A percentile compares a stretch with the other conserved stretches of the same genome.
Evolutionary conservation across 1,140 invertebrate species (phyloP).

Genomic region (Platyscapa corneri): DNA sequence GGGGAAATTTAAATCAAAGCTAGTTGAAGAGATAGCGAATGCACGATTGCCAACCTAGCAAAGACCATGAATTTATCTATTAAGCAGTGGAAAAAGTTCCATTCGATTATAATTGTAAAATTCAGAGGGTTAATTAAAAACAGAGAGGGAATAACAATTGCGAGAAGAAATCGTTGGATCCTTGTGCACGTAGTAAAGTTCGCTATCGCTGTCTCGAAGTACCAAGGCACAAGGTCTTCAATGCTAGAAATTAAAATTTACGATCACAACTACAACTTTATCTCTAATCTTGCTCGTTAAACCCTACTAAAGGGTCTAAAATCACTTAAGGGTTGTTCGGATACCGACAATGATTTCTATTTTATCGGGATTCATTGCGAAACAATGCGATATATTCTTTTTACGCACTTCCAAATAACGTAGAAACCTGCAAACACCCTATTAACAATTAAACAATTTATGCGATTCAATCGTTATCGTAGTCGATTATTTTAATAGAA

Average conservation of each 20-base stretch:
- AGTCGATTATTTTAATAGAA: too few species aligned
- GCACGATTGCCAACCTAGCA: not conserved
- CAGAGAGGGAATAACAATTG: not conserved
- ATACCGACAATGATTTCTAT: constrained; percentile 13
- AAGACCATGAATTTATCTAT: too few species aligned
- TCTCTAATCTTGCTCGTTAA: constrained; percentile 45
- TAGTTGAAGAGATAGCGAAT: not conserved
- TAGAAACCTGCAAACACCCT: not conserved
- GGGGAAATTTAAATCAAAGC: not conserved
- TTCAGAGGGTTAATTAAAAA: not conserved
- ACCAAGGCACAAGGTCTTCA: constrained; percentile 20
- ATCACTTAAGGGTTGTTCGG: constrained; percentile 36
- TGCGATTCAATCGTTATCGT: too few species aligned
- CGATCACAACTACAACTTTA: constrained; percentile 36
- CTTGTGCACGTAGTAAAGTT: constrained; percentile 16
- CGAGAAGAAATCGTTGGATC: constrained; percentile 15
- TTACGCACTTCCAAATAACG: not conserved
- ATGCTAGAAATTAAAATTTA: constrained; percentile 52
- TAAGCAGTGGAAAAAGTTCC: too few species aligned
- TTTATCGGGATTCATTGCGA: not conserved
- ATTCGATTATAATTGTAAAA: too few species aligned
- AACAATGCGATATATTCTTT: constrained; percentile 9
- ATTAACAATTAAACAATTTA: not conserved
- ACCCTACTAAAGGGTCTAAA: constrained; percentile 31
- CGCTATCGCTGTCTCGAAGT: constrained; percentile 3